Conservation (phyloP, 2,113 vertebrate species). For the Pitta sordida region DNA sequence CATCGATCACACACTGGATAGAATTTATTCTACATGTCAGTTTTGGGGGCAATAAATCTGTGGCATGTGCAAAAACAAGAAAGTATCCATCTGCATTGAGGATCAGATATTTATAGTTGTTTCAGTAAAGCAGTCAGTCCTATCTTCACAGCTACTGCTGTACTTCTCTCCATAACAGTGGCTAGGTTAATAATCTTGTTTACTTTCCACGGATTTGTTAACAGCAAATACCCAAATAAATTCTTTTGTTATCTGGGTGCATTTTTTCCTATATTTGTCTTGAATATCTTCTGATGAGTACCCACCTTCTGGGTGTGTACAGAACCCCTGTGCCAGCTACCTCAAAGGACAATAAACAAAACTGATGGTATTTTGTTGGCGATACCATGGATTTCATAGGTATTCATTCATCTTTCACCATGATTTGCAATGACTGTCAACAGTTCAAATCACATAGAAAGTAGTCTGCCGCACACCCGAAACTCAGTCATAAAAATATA, state of each 20-base stretch:
- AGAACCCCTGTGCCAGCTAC: not conserved
- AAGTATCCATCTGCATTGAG: not conserved
- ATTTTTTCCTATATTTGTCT: not conserved
- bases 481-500: not conserved
- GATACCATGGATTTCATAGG: not conserved
- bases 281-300: not conserved
- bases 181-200: not conserved
- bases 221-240: not conserved
- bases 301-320: accelerated
- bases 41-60: not conserved
- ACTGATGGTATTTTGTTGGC: not conserved
- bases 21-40: not conserved
- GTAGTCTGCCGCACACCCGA: not conserved
- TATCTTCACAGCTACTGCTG: not conserved
- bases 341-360: not conserved
- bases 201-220: not conserved
- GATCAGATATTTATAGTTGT: not conserved
- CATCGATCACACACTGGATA: accelerated
- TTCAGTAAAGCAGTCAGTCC: not conserved
- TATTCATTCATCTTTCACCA: not conserved
- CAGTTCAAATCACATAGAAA: not conserved
- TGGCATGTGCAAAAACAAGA: not conserved
- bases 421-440: not conserved
- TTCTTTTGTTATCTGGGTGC: not conserved
- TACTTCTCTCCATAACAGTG: not conserved